Percentiles rank a stretch among this genome's conserved stretches.
Evolutionary conservation across 2,888 invertebrate species (phyloP).

Genomic region (Choreutis nemorana): DNA sequence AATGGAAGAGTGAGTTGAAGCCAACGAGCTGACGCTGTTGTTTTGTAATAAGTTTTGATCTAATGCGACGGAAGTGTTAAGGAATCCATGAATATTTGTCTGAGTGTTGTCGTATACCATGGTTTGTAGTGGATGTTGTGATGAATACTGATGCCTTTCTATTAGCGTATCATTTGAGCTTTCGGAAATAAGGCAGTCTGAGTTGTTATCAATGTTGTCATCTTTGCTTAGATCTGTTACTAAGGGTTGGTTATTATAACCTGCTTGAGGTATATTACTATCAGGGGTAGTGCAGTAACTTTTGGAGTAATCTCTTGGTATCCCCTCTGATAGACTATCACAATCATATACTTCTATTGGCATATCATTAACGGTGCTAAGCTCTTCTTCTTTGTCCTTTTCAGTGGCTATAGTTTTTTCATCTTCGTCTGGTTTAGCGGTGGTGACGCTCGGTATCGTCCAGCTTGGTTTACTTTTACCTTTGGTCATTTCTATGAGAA

Average conservation of each 20-base stretch:
- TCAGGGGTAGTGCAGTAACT: slow-evolving; percentile 29
- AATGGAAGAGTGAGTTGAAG: slow-evolving; percentile 33
- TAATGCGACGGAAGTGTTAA: slow-evolving; percentile 37
- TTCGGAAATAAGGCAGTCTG: slow-evolving; percentile 47
- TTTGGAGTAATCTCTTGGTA: slow-evolving; percentile 39
- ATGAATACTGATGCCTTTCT: slow-evolving; percentile 35
- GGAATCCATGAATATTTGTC: slow-evolving; percentile 36
- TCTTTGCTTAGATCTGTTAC: slow-evolving; percentile 47
- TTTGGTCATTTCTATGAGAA: slow-evolving; percentile 40
- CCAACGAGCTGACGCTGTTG: slow-evolving; percentile 33
- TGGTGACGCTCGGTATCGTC: slow-evolving; percentile 45
- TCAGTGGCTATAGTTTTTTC: slow-evolving; percentile 18
- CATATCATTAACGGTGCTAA: slow-evolving; percentile 37
- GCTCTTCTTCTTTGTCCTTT: slow-evolving; percentile 25
- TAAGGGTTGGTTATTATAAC: slow-evolving; percentile 27
- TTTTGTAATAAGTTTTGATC: slow-evolving; percentile 37
- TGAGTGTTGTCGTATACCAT: slow-evolving; percentile 32
- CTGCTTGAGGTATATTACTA: slow-evolving; percentile 22
- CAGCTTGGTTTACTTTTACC: slow-evolving; percentile 38
- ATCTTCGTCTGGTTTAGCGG: slow-evolving; percentile 22
- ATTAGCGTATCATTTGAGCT: slow-evolving; percentile 37
- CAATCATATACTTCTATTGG: slow-evolving; percentile 54
- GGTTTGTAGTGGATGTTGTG: slow-evolving; percentile 29
- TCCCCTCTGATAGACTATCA: slow-evolving; percentile 42
- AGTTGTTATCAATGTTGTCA: slow-evolving; percentile 45